Evolutionary conservation across 2,113 vertebrate genomes (phyloP), one percentile per base, ranked within the genome.

Genomic region (Riparia riparia): DNA sequence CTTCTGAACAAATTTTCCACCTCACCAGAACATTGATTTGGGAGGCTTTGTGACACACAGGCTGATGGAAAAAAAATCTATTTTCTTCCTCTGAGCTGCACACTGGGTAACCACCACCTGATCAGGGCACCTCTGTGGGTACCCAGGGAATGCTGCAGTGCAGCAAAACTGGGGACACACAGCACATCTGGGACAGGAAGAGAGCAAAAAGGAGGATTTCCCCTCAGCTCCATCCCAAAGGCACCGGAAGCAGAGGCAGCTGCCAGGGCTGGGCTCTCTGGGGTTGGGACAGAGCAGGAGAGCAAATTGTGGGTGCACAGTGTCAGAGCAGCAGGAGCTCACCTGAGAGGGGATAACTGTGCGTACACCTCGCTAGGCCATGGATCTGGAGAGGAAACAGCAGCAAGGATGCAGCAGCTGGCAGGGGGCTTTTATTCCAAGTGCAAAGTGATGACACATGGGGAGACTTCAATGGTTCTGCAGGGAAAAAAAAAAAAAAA

Each of bases 321-420:
- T 82, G 24, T 8, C 34, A 31, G 91, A 71, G 29, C n/a, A 58
- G 31, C 6, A 10, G n/a, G 21, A 29, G 58, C 58, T 57, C 63
- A 8, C 5, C 6, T 1, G 11, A 20, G 18, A 37, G 56, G 50
- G 37, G 22, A 1, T 1, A 32, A 18, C 2, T 51, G 17, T 34
- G 41, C 10, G 18, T 13, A 4, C 15, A 6, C 26, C n/a, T 32
- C 10, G 64, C 72, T 18, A 12, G 29, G 15, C 25, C 10, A 2
- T 0, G 10, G 57, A 2, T 14, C 31, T 60, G 69, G 21, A 42
- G 41, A 39, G 74, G 85, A 44, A 61, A 42, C 0, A 66, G 29
- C 56, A 64, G 69, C 42, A n/a, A 82, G 53, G 31, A 16, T 13
- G 16, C 45, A 31, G 4, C 1, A 41, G 8, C 14, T 57, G 51